Evolutionary conservation across 2,797 vertebrate species (phyloP).

Genomic region (Meriones psammophilus): DNA sequence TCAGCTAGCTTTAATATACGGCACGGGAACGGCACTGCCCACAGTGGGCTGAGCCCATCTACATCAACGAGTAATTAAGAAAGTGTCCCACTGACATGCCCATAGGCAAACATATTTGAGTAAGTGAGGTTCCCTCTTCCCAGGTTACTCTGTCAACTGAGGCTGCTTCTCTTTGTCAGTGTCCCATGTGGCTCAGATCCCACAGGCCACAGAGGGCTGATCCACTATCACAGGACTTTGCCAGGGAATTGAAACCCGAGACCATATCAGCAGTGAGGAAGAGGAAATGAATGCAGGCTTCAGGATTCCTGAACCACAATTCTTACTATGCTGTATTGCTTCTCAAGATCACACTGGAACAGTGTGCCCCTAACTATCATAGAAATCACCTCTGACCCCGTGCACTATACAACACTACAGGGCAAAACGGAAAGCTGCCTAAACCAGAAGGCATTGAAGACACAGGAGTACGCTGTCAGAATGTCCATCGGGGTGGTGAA

Average conservation of each 20-base stretch:
- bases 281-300: background rate
- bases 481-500: rapidly evolving
- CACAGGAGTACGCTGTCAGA: rapidly evolving
- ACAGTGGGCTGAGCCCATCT: background rate
- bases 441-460: rapidly evolving
- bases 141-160: background rate
- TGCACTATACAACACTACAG: no score
- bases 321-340: background rate
- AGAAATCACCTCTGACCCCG: no score
- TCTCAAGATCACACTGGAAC: background rate
- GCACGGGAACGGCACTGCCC: background rate
- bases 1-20: background rate
- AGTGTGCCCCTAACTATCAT: no score
- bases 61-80: background rate
- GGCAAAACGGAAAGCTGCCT: background rate
- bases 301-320: background rate
- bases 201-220: background rate
- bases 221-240: background rate
- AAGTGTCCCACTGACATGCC: background rate
- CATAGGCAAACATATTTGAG: background rate
- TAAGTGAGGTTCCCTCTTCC: background rate
- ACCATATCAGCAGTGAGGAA: background rate
- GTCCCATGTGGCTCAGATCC: background rate
- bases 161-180: background rate
- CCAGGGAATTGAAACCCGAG: background rate